phyloP scores from a whole-genome alignment of 2,113 vertebrate genomes.

The Zosterops borbonicus region DNA sequence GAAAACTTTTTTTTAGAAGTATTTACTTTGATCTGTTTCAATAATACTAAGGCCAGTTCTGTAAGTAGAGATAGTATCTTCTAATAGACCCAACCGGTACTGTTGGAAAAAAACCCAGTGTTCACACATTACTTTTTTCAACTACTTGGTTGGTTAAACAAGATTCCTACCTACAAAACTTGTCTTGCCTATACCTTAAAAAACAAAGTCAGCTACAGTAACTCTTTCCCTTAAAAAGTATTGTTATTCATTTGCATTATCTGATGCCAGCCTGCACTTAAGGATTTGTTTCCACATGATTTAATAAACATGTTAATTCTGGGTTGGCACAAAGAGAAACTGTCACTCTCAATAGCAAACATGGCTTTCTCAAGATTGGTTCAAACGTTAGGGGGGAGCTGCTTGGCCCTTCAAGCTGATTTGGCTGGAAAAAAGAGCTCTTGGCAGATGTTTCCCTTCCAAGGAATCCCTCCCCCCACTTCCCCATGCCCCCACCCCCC shows the following conservation, averaged over 20 bases:
- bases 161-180: background rate
- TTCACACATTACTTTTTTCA: background rate
- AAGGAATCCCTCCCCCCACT: background rate
- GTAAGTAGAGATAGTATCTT: background rate
- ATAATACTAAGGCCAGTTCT: background rate
- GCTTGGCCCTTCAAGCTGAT: background rate
- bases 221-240: background rate
- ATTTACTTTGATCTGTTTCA: background rate
- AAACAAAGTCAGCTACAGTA: background rate
- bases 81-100: background rate
- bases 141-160: background rate
- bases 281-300: constrained; percentile 25
- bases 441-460: background rate
- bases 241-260: background rate
- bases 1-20: background rate
- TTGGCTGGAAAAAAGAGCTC: background rate
- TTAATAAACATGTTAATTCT: constrained; percentile 37
- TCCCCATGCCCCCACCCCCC: rapidly evolving
- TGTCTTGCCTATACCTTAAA: background rate
- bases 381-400: background rate
- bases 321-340: background rate
- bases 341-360: background rate
- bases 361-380: background rate
- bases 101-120: background rate
- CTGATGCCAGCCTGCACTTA: constrained; percentile 8